Conservation (phyloP, 2,113 vertebrate species). For the Scomber colias region DNA sequence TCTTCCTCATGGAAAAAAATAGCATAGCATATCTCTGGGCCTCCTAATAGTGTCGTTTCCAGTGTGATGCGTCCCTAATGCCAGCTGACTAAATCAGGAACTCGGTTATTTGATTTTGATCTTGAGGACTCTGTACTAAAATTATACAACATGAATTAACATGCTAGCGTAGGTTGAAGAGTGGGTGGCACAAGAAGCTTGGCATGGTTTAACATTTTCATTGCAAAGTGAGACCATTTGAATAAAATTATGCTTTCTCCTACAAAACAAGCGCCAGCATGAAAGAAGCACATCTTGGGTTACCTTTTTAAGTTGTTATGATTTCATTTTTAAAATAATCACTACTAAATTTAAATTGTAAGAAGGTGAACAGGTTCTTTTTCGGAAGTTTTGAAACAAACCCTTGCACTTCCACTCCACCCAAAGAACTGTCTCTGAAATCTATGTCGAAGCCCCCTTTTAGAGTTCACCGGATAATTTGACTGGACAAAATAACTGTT, state of each 20-base stretch:
- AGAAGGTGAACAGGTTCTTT: not conserved
- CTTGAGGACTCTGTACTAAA: constrained; percentile 20
- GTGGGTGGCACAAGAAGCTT: constrained; percentile 51
- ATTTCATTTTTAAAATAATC: constrained; percentile 7
- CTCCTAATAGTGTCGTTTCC: constrained; percentile 31
- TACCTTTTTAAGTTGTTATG: constrained; percentile 1
- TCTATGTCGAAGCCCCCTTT: constrained; percentile 29
- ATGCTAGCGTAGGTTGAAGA: constrained; percentile 17
- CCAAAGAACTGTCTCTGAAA: constrained; percentile 37
- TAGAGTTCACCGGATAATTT: constrained; percentile 47
- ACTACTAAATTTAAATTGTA: not conserved
- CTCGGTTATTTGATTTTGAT: not conserved
- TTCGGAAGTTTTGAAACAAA: constrained; percentile 4
- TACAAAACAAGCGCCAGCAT: not conserved
- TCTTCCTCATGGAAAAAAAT: constrained; percentile 59
- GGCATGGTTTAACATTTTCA: constrained; percentile 25
- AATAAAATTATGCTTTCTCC: constrained; percentile 34
- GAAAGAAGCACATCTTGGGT: not conserved
- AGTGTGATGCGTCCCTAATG: not conserved
- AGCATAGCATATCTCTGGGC: constrained; percentile 23
- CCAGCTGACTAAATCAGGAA: constrained; percentile 15
- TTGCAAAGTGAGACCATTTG: constrained; percentile 22
- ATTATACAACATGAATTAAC: constrained; percentile 51
- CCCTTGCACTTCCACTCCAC: not conserved
- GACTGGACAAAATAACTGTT: constrained; percentile 55